Evolutionary conservation across 2,797 vertebrate genomes (phyloP).

Genomic region (Cryptoprocta ferox): DNA sequence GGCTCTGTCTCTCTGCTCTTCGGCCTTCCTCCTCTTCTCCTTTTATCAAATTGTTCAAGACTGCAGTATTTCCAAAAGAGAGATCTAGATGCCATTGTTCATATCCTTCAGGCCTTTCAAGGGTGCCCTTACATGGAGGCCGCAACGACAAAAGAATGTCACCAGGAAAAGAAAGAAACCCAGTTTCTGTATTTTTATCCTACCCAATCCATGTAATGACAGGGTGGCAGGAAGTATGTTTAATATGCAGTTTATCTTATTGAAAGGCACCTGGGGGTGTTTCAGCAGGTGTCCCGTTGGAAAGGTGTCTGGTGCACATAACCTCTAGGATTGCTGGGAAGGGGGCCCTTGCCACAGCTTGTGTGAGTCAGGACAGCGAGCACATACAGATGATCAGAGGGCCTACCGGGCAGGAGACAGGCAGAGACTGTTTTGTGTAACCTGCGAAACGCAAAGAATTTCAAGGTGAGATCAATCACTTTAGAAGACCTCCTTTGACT

Average conservation of each 20-base stretch:
- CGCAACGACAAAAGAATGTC: background rate
- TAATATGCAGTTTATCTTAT: background rate
- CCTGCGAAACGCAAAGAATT: constrained; percentile 33
- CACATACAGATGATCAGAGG: background rate
- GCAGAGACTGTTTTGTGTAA: background rate
- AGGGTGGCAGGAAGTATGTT: background rate
- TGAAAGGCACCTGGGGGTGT: background rate
- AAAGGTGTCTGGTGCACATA: background rate
- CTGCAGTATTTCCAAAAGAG: constrained; percentile 57
- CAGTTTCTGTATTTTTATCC: constrained; percentile 35
- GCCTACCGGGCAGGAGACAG: background rate
- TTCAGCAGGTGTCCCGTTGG: background rate
- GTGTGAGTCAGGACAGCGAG: background rate
- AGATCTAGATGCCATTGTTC: background rate
- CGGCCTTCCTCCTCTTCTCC: background rate
- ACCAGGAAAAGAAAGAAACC: background rate
- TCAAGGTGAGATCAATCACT: constrained; percentile 52
- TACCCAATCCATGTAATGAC: background rate
- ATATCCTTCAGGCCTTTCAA: constrained; percentile 31
- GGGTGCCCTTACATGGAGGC: constrained; percentile 46
- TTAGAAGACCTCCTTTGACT: constrained; percentile 58
- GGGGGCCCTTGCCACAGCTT: background rate
- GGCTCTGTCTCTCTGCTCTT: background rate
- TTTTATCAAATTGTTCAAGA: constrained; percentile 47
- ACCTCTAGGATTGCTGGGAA: background rate